Percentiles rank a stretch among this genome's conserved stretches.
Evolutionary conservation across 2,888 invertebrate genomes (phyloP).

Genomic region (Agrochola macilenta): DNA sequence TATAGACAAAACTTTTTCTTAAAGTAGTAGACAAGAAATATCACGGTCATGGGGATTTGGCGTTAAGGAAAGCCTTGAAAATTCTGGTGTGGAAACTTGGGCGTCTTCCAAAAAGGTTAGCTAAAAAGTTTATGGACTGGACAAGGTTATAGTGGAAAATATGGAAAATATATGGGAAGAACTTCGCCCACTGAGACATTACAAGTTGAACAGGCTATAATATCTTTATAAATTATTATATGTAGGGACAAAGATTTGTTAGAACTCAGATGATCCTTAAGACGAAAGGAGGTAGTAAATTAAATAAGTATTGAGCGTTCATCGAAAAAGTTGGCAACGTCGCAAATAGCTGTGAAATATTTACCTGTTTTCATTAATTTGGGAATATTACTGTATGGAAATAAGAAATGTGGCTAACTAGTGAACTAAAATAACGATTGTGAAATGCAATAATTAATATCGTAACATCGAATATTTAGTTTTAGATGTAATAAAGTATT

Average conservation of each 20-base stretch:
- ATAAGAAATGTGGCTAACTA: too few relatives aligned
- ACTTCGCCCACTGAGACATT: conserved; percentile 16
- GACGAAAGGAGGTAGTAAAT: neutral
- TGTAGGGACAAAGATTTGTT: neutral
- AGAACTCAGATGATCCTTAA: neutral
- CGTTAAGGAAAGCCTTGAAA: conserved; percentile 43
- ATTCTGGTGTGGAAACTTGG: conserved; percentile 41
- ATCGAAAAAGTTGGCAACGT: too few relatives aligned
- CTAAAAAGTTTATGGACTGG: conserved; percentile 46
- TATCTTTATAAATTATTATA: too few relatives aligned
- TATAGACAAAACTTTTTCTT: conserved; percentile 16
- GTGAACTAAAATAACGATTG: too few relatives aligned
- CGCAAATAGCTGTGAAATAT: too few relatives aligned
- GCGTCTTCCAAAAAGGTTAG: conserved; percentile 49
- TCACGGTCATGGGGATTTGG: conserved; percentile 24
- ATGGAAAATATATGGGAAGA: conserved; percentile 38
- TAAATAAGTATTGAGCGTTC: neutral
- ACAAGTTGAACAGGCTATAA: neutral
- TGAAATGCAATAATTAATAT: too few relatives aligned
- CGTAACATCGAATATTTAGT: too few relatives aligned
- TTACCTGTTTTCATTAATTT: too few relatives aligned
- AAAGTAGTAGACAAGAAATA: conserved; percentile 23
- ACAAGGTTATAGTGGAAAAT: conserved; percentile 46
- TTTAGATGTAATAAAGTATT: too few relatives aligned
- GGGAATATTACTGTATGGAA: too few relatives aligned